Evolutionary conservation across 2,888 invertebrate species (phyloP).

Genomic region (Creontiades dilutus): DNA sequence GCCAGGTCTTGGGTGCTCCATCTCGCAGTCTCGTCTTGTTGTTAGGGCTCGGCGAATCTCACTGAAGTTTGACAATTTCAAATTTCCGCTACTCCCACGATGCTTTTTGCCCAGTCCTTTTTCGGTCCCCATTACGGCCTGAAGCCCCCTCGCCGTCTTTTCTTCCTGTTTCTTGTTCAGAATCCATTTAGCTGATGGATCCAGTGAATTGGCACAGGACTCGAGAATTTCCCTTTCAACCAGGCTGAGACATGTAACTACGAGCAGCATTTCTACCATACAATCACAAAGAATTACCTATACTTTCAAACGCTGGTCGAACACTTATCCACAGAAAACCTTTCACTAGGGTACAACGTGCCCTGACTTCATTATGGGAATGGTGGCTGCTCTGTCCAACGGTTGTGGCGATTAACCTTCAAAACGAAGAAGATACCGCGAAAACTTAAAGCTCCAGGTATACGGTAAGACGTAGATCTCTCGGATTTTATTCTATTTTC

Average conservation of each 20-base stretch:
- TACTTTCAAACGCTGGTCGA: too few relatives aligned
- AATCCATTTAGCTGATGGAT: background rate
- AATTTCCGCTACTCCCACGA: background rate
- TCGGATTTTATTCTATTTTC: too few relatives aligned
- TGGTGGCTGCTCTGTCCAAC: too few relatives aligned
- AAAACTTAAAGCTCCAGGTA: too few relatives aligned
- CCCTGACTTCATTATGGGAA: too few relatives aligned
- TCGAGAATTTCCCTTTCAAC: background rate
- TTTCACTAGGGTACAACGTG: too few relatives aligned
- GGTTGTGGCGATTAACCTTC: too few relatives aligned
- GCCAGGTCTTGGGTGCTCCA: background rate
- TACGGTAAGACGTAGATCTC: too few relatives aligned
- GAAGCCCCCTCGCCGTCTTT: background rate
- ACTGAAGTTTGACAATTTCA: background rate
- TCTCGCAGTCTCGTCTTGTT: constrained; percentile 3
- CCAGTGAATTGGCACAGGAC: background rate
- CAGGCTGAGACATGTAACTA: background rate
- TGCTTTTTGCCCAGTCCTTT: background rate
- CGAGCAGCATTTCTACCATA: too few relatives aligned
- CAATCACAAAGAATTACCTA: too few relatives aligned
- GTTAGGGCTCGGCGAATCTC: background rate
- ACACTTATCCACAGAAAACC: too few relatives aligned
- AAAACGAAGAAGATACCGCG: too few relatives aligned
- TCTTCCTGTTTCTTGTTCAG: background rate
- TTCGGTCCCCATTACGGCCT: background rate